Conservation (phyloP, 2,113 vertebrate species). For the Panurus biarmicus region DNA sequence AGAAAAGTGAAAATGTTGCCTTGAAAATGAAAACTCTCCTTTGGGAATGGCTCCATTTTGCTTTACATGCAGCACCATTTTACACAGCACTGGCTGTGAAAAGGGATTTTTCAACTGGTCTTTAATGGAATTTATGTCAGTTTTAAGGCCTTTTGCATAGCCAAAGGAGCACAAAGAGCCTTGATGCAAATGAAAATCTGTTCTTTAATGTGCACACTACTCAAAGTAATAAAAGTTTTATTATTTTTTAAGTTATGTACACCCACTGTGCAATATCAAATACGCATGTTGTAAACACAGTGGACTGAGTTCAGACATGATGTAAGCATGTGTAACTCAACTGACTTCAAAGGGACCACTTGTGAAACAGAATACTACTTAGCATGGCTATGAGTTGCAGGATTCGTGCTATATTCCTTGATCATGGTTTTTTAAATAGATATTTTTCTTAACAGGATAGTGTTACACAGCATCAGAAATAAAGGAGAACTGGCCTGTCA, state of each 20-base stretch:
- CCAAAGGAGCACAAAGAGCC: not conserved
- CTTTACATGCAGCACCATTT: not conserved
- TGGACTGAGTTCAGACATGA: constrained; percentile 44
- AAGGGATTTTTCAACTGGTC: constrained; percentile 1
- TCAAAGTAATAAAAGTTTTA: constrained; percentile 53
- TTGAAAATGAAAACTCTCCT: not conserved
- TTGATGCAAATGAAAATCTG: constrained; percentile 32
- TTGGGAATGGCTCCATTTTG: not conserved
- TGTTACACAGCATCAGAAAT: constrained; percentile 17
- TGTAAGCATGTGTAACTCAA: constrained; percentile 48
- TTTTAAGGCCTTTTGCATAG: constrained; percentile 1
- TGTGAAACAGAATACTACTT: constrained; percentile 43
- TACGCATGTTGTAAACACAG: constrained; percentile 48
- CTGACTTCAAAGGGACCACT: constrained; percentile 39
- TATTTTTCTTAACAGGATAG: not conserved
- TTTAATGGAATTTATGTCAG: not conserved
- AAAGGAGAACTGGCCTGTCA: not conserved
- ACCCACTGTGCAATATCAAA: constrained; percentile 55
- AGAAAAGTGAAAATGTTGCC: not conserved
- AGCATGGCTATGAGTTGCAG: not conserved
- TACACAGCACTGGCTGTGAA: not conserved
- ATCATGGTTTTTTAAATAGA: not conserved
- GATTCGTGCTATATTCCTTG: not conserved
- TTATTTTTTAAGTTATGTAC: constrained; percentile 33
- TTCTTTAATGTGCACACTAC: constrained; percentile 34